These are phyloP conservation scores for Lutraria lutraria DNA, from an alignment of 2,888 invertebrate genomes.

Conservation along the genomic window DNA sequence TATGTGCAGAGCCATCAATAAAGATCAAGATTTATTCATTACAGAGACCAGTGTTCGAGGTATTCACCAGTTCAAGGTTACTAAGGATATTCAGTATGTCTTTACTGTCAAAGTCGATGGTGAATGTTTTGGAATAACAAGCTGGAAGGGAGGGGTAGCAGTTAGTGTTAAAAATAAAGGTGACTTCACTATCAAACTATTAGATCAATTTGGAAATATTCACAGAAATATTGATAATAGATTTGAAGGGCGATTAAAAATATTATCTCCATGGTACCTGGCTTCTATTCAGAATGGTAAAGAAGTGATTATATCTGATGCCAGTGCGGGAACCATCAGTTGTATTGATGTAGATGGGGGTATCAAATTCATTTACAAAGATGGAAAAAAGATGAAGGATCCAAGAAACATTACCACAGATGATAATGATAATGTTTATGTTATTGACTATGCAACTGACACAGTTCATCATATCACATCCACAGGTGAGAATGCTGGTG, in stretches of 20 bases:
- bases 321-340: slow-evolving; percentile 48
- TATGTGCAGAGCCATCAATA: slow-evolving; percentile 50
- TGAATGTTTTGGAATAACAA: slow-evolving; percentile 60
- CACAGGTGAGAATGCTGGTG: slow-evolving; percentile 46
- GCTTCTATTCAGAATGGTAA: slow-evolving; percentile 43
- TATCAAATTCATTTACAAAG: slow-evolving; percentile 49
- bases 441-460: slow-evolving; percentile 62
- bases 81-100: slow-evolving; percentile 55
- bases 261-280: slow-evolving; percentile 63
- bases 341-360: slow-evolving; percentile 56
- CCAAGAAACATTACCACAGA: slow-evolving; percentile 62
- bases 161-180: slow-evolving; percentile 54
- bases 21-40: slow-evolving; percentile 52
- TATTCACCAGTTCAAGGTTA: slow-evolving; percentile 54
- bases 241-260: slow-evolving; percentile 32
- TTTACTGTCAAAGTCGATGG: slow-evolving; percentile 61
- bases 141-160: slow-evolving; percentile 57
- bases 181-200: slow-evolving; percentile 46
- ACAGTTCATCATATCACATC: slow-evolving; percentile 55
- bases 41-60: slow-evolving; percentile 58
- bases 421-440: slow-evolving; percentile 58
- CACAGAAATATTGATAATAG: slow-evolving; percentile 44
- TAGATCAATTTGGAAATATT: slow-evolving; percentile 62
- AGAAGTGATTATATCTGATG: slow-evolving; percentile 57
- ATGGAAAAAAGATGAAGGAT: slow-evolving; percentile 49